Conservation (phyloP, 2,797 vertebrate species). For the Haliaeetus albicilla region DNA sequence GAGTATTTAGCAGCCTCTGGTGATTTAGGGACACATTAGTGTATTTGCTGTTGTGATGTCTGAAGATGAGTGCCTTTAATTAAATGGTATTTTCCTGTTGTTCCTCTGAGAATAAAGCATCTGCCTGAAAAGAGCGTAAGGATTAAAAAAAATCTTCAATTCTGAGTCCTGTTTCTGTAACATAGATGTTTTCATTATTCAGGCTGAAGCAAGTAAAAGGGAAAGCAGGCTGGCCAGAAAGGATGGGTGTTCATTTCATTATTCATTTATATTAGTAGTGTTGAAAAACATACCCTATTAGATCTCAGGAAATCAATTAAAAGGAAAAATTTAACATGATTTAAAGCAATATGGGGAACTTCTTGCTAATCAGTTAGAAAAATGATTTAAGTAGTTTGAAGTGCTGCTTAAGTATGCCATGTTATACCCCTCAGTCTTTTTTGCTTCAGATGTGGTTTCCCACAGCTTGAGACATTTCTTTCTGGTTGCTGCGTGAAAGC, state of each 20-base stretch:
- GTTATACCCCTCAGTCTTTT: not conserved
- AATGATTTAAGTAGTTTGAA: conserved; percentile 23
- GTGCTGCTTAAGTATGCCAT: conserved; percentile 22
- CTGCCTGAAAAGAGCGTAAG: not conserved
- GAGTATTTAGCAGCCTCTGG: not conserved
- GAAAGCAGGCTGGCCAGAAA: not conserved
- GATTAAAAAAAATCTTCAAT: not conserved
- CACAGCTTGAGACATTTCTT: conserved; percentile 43
- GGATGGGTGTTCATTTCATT: not conserved
- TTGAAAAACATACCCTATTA: conserved; percentile 4
- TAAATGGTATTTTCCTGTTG: conserved; percentile 9
- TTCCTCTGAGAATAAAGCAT: conserved; percentile 18
- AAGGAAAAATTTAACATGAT: not conserved
- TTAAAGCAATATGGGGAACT: conserved; percentile 7
- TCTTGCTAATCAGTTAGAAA: conserved; percentile 42
- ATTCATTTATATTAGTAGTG: not conserved
- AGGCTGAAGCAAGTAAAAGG: not conserved
- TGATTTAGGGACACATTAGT: not conserved
- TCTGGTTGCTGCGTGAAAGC: conserved; percentile 45
- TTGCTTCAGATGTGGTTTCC: conserved; percentile 57
- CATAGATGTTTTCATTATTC: not conserved
- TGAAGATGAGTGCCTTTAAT: conserved; percentile 41
- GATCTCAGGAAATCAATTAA: not conserved
- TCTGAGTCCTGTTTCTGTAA: not conserved
- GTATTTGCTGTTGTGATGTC: not conserved